Conservation (phyloP, 2,888 invertebrate species). For the Platerodrilus igneus region DNA sequence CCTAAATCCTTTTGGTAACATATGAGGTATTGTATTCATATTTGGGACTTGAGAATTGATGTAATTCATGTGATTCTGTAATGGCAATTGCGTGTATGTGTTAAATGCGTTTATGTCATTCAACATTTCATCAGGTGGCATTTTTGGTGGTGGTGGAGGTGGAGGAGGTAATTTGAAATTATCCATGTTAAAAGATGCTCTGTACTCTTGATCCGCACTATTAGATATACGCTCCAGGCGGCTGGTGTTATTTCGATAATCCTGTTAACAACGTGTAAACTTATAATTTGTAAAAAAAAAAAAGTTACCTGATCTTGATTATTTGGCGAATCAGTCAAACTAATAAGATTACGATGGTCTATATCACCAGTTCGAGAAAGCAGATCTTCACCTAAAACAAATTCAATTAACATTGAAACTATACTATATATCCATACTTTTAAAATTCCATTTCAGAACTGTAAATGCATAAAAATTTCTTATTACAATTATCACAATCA, state of each 20-base stretch:
- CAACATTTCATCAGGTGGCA: conserved; percentile 15
- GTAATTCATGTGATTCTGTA: too few relatives aligned
- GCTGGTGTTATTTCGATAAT: too few relatives aligned
- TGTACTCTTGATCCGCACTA: conserved; percentile 41
- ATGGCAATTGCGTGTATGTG: conserved; percentile 37
- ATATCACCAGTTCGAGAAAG: conserved; percentile 56
- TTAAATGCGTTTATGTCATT: conserved; percentile 6
- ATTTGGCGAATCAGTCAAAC: conserved; percentile 69
- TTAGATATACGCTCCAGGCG: conserved; percentile 8
- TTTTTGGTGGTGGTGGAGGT: conserved; percentile 51
- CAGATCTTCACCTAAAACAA: conserved; percentile 18
- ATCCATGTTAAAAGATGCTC: conserved; percentile 38
- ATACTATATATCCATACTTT: too few relatives aligned
- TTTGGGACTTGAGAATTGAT: too few relatives aligned
- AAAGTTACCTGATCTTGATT: conserved; percentile 47
- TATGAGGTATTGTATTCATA: too few relatives aligned
- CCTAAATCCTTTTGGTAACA: conserved; percentile 23
- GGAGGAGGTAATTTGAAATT: conserved; percentile 46
- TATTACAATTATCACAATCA: too few relatives aligned
- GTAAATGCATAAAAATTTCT: background rate
- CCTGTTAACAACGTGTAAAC: conserved; percentile 13
- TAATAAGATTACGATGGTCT: conserved; percentile 80
- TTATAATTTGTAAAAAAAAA: conserved; percentile 8
- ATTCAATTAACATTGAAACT: conserved; percentile 1
- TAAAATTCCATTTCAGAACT: conserved; percentile 10